Percentiles rank a stretch among this genome's conserved stretches.
These are phyloP conservation scores for Lycaon pictus DNA, from an alignment of 2,113 vertebrate species.

Conservation along the genomic window DNA sequence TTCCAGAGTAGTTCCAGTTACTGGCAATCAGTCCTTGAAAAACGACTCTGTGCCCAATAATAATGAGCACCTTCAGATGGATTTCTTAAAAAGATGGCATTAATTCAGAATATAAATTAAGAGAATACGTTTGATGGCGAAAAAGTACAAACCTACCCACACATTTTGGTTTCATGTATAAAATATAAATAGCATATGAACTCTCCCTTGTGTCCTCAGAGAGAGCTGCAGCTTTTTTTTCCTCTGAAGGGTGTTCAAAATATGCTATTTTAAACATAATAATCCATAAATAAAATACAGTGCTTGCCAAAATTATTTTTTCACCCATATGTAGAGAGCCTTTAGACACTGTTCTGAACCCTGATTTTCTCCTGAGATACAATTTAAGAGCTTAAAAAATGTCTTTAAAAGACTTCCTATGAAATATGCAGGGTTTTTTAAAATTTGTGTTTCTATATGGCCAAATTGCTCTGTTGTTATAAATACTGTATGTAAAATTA, in stretches of 20 bases:
- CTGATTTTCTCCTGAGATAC: conserved; percentile 84
- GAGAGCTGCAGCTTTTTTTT: conserved; percentile 71
- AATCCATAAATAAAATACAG: conserved; percentile 83
- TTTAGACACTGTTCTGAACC: conserved; percentile 81
- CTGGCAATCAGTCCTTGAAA: conserved; percentile 75
- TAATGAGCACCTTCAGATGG: conserved; percentile 79
- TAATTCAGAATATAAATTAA: conserved; percentile 86
- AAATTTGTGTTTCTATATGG: conserved; percentile 84
- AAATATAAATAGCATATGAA: conserved; percentile 83
- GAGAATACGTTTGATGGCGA: conserved; percentile 78
- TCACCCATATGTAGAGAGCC: conserved; percentile 69
- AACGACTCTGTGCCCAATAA: conserved; percentile 71
- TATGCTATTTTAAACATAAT: conserved; percentile 70
- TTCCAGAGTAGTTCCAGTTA: conserved; percentile 75
- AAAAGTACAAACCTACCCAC: conserved; percentile 79
- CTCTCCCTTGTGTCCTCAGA: conserved; percentile 70
- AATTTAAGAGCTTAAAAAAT: conserved; percentile 83
- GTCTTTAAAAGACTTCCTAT: conserved; percentile 79
- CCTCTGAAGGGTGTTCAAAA: conserved; percentile 81
- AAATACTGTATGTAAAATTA: conserved; percentile 86
- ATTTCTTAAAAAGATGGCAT: conserved; percentile 71
- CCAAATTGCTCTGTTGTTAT: conserved; percentile 84
- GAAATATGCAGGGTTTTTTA: conserved; percentile 79
- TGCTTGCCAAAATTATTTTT: conserved; percentile 81
- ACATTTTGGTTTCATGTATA: conserved; percentile 84